These are phyloP conservation scores for Solea solea DNA, from an alignment of 2,113 vertebrate species.

Conservation along the genomic window DNA sequence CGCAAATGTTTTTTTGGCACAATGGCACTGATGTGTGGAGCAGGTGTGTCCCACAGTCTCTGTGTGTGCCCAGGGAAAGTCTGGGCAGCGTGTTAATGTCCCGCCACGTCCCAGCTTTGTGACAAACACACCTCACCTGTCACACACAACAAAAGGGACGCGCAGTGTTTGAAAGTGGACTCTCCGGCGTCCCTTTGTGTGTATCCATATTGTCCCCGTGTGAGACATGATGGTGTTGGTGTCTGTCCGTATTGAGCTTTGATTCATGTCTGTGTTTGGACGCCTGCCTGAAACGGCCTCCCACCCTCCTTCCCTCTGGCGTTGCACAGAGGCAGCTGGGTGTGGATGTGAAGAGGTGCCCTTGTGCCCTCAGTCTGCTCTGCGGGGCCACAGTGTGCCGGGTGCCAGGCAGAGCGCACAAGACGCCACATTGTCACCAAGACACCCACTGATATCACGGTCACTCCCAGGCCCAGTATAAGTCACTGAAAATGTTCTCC, in stretches of 20 bases:
- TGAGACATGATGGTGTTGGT: conserved; percentile 15
- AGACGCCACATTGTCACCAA: conserved; percentile 48
- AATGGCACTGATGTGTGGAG: conserved; percentile 28
- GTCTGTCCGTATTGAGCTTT: conserved; percentile 27
- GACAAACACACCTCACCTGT: conserved; percentile 25
- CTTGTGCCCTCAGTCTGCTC: conserved; percentile 57
- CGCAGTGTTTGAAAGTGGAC: background rate
- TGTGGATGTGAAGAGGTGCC: conserved; percentile 54
- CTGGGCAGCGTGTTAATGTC: conserved; percentile 15
- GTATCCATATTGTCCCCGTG: conserved; percentile 8
- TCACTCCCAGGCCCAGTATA: conserved; percentile 26
- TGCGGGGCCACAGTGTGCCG: conserved; percentile 33
- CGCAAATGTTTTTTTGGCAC: conserved; percentile 25
- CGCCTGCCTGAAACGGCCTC: conserved; percentile 37
- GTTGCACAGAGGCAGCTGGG: conserved; percentile 58
- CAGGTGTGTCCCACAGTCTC: conserved; percentile 53
- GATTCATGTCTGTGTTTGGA: conserved; percentile 42
- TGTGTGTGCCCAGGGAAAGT: conserved; percentile 20
- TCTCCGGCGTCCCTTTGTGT: background rate
- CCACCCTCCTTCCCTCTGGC: conserved; percentile 16
- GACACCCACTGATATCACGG: conserved; percentile 24
- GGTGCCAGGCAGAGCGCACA: conserved; percentile 54
- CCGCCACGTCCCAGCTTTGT: background rate
- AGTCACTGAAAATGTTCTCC: too few relatives aligned
- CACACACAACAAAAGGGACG: background rate